These are phyloP conservation scores for Hyles vespertilio DNA, from an alignment of 1,140 invertebrate genomes.

Conservation along the genomic window DNA sequence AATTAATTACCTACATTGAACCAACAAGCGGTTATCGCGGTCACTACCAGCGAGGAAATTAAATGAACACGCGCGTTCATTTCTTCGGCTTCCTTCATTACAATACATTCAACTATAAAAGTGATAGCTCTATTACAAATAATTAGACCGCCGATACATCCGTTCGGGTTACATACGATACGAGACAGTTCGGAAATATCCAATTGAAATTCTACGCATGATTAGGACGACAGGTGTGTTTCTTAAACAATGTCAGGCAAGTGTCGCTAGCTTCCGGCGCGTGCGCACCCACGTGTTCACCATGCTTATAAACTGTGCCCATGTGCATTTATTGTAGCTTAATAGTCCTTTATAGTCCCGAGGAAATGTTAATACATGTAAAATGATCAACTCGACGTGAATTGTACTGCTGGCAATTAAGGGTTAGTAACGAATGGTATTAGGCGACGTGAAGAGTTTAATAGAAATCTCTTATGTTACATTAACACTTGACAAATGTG, in stretches of 20 bases:
- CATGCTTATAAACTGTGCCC: conserved; percentile 22
- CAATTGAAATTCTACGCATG: conserved; percentile 34
- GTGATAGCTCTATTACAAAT: background rate
- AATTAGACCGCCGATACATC: background rate
- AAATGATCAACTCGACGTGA: background rate
- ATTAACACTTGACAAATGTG: background rate
- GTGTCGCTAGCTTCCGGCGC: conserved; percentile 40
- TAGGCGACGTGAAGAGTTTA: no score
- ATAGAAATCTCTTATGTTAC: no score
- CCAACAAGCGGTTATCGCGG: conserved; percentile 49
- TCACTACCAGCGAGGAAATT: conserved; percentile 48
- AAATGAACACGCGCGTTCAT: conserved; percentile 45
- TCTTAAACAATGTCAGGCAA: conserved; percentile 28
- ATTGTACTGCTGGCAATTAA: background rate
- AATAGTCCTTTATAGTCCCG: conserved; percentile 21
- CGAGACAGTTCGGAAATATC: conserved; percentile 10
- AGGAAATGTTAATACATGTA: conserved; percentile 25
- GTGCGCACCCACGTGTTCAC: conserved; percentile 54
- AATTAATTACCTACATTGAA: conserved; percentile 57
- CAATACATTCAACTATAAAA: background rate
- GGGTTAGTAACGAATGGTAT: no score
- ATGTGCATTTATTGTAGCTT: conserved; percentile 30
- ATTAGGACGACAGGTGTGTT: conserved; percentile 28
- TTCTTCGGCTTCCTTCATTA: conserved; percentile 20
- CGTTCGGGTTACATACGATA: conserved; percentile 6